Evolutionary conservation across 2,888 invertebrate genomes (phyloP).

Genomic region (Campopleginae sp.): DNA sequence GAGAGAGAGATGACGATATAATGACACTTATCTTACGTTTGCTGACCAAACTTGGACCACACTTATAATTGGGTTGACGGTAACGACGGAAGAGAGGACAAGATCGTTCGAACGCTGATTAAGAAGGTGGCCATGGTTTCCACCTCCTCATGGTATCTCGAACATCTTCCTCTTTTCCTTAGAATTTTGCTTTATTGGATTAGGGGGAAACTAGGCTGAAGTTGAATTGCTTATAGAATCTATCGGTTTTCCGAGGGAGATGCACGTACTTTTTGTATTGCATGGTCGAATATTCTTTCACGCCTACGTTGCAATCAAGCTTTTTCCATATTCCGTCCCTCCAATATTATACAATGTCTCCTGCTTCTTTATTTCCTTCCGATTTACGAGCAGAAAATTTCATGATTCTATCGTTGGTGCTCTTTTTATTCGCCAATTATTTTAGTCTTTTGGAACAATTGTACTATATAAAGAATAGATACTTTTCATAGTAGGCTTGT

Average conservation of each 20-base stretch:
- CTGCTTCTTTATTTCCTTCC: neutral
- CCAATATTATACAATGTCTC: constrained; percentile 18
- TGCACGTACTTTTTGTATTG: constrained; percentile 26
- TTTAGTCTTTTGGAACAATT: neutral
- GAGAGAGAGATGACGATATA: too few species aligned
- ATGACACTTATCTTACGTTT: too few species aligned
- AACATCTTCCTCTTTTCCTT: too few species aligned
- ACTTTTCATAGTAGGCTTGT: neutral
- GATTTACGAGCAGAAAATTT: constrained; percentile 30
- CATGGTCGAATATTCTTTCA: constrained; percentile 52
- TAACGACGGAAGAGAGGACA: too few species aligned
- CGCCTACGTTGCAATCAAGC: constrained; percentile 59
- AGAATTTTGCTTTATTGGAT: too few species aligned
- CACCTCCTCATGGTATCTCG: too few species aligned
- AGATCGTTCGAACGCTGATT: too few species aligned
- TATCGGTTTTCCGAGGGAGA: constrained; percentile 50
- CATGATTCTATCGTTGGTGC: neutral
- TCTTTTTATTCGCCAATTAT: neutral
- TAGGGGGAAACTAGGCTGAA: too few species aligned
- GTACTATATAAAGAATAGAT: neutral
- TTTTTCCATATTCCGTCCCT: constrained; percentile 12
- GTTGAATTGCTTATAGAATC: too few species aligned
- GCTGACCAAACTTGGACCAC: too few species aligned
- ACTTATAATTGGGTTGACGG: too few species aligned
- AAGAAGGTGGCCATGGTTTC: too few species aligned